Conservation (phyloP, 2,113 vertebrate species). For the Callipepla squamata region DNA sequence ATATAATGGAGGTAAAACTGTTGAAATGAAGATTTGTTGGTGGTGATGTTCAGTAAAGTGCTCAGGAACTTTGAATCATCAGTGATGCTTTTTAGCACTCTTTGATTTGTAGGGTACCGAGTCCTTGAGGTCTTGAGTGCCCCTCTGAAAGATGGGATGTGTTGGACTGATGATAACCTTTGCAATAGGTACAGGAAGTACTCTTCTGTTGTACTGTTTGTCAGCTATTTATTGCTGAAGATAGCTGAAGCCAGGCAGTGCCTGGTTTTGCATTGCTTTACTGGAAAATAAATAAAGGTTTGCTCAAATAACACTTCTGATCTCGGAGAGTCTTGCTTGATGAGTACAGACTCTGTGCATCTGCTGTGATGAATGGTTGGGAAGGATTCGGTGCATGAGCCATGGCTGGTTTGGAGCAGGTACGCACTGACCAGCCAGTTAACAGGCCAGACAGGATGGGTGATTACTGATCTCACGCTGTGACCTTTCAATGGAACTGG, state of each 20-base stretch:
- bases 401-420: background rate
- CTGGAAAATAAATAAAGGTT: background rate
- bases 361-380: background rate
- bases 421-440: rapidly evolving
- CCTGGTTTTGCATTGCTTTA: background rate
- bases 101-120: background rate
- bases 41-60: background rate
- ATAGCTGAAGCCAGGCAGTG: background rate
- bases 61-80: background rate
- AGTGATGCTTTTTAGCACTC: background rate
- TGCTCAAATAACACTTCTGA: background rate
- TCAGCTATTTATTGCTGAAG: background rate
- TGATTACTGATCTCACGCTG: background rate
- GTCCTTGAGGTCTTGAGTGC: background rate
- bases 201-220: background rate
- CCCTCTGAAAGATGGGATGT: background rate
- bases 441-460: background rate
- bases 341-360: background rate
- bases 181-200: background rate
- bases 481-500: background rate
- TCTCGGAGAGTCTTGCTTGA: background rate
- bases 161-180: background rate
- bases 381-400: background rate
- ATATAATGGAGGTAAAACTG: background rate
- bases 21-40: background rate